phyloP scores from a whole-genome alignment of 2,797 vertebrate species.

The Mormyrus proboscirostris region DNA sequence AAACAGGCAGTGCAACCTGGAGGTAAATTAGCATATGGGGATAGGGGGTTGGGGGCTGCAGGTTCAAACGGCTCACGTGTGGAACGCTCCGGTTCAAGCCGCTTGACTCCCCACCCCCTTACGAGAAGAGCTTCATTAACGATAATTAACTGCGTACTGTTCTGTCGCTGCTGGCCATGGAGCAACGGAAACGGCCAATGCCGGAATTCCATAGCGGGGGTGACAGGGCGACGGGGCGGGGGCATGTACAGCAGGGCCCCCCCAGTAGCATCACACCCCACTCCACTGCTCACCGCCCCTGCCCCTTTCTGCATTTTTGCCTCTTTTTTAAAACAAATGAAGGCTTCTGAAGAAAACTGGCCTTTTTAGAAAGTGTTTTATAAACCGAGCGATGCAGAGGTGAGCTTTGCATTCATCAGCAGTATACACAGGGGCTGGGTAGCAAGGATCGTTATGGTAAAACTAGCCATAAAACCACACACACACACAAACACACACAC shows the following conservation, averaged over 20 bases:
- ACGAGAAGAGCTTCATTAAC: conserved; percentile 65
- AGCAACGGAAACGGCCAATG: neutral
- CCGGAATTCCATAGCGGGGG: neutral
- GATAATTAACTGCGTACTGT: conserved; percentile 59
- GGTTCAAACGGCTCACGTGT: conserved; percentile 68
- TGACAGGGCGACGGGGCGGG: neutral
- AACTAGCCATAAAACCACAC: neutral
- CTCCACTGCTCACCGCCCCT: neutral
- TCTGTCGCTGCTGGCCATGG: conserved; percentile 39
- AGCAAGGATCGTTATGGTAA: neutral
- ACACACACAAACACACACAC: conserved; percentile 3
- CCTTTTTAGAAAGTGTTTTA: neutral
- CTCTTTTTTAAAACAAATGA: neutral
- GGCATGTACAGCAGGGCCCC: neutral
- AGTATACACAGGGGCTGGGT: neutral
- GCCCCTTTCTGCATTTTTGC: neutral
- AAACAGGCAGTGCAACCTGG: conserved; percentile 59
- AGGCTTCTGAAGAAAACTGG: neutral
- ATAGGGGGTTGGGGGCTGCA: conserved; percentile 52
- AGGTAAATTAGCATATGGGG: conserved; percentile 66
- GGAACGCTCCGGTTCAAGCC: conserved; percentile 65
- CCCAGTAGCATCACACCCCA: neutral
- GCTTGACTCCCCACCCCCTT: conserved; percentile 56
- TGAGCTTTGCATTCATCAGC: neutral
- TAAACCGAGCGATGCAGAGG: neutral